Base-by-base conservation (phyloP, 2,888 invertebrate species). In the Aleiodes alternator region DNA sequence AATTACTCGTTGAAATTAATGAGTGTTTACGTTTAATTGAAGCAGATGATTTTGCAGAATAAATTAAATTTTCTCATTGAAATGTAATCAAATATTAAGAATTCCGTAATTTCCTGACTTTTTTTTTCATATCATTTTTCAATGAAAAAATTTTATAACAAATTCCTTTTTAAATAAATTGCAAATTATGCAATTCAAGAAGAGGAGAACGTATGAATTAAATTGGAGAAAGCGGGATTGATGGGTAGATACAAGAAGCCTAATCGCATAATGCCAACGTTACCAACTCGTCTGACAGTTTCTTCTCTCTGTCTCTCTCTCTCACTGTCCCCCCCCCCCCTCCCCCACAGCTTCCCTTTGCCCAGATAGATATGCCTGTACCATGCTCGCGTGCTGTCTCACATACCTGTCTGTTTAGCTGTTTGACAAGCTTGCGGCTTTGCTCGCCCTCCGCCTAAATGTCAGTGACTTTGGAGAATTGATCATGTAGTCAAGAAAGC, bases 231-330 rank as follows among this genome's bases (percentile, higher is more conserved):
- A 43, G 43, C 11, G 9, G 43, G 43, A 43, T 43, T 43, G 78
- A 72, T 79, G 72, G 73, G 78, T 77, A 76, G 73, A 80, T 83
- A 82, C 80, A 81, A 80, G 82, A 83, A 61, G 76, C 72, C 66
- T 66, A 66, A 69, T 66, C 55, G 38, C 59, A 16, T 53, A 59
- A 66, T 64, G 56, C 69, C 69, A 74, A 69, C 51, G 59, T 76
- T 73, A 56, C 51, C 61, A 64, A 43, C 43, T 64, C 77, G 53
- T 23, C 59, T 48, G 75, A 74, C 61, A 61, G 55, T 57, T 48
- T 68, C 61, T 59, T 38, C 53, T 50, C 70, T 12, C n/a, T 43
- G 14, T 38, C 31, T 43, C 43, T 9, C 43, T 34, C 72, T 34
- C 34, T 34, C 34, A 3, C 55, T 73, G 4, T 16, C 43, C 2